phyloP scores from a whole-genome alignment of 2,797 vertebrate genomes.

The Lutjanus campechanus region DNA sequence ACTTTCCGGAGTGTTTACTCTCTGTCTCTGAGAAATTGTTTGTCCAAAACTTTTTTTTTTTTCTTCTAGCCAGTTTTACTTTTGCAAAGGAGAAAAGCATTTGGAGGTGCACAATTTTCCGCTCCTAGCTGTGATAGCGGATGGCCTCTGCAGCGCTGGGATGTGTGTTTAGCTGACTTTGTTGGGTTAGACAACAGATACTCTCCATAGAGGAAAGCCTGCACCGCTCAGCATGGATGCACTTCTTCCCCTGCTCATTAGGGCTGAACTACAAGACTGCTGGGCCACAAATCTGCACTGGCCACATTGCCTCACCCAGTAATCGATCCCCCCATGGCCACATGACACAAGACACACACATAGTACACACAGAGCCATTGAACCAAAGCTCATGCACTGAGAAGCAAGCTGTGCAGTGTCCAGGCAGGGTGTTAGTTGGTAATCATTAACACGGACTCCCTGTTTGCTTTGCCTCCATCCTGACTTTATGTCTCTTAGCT shows the following conservation, averaged over 20 bases:
- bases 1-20: constrained; percentile 10
- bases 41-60: constrained; percentile 26
- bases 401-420: constrained; percentile 63
- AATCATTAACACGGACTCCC: constrained; percentile 77
- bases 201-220: constrained; percentile 30
- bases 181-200: constrained; percentile 20
- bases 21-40: constrained; percentile 32
- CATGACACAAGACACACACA: constrained; percentile 34
- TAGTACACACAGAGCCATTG: constrained; percentile 37
- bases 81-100: constrained; percentile 39
- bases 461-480: constrained; percentile 67
- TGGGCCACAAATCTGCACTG: constrained; percentile 42
- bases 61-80: constrained; percentile 18
- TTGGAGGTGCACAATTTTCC: constrained; percentile 39
- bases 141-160: constrained; percentile 13
- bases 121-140: constrained; percentile 27
- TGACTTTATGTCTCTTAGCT: constrained; percentile 48
- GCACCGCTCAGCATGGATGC: constrained; percentile 38
- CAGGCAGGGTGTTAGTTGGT: constrained; percentile 64
- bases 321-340: constrained; percentile 50
- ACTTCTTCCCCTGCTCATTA: constrained; percentile 57
- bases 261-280: constrained; percentile 38
- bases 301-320: constrained; percentile 30
- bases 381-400: constrained; percentile 55
- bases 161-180: constrained; percentile 37